These are phyloP conservation scores for Ursus arctos DNA, from an alignment of 2,113 vertebrate genomes.

Conservation along the genomic window DNA sequence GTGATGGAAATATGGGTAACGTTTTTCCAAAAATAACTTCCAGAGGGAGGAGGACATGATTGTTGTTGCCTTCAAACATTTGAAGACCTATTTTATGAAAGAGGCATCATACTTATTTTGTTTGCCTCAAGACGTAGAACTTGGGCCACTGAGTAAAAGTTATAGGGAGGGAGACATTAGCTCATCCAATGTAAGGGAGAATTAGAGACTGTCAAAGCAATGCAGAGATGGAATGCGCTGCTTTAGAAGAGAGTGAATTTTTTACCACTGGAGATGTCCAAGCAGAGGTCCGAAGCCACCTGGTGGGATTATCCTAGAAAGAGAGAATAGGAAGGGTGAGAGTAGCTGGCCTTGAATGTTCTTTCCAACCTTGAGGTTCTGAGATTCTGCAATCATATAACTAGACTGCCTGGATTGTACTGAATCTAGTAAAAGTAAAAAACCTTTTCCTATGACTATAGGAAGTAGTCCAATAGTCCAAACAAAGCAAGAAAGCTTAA, in stretches of 20 bases:
- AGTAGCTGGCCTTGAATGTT: not conserved
- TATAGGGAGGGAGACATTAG: not conserved
- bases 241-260: not conserved
- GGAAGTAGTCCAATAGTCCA: not conserved
- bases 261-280: not conserved
- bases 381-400: not conserved
- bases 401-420: slow-evolving; percentile 19
- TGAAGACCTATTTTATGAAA: slow-evolving; percentile 36
- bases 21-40: slow-evolving; percentile 59
- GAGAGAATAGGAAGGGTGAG: not conserved
- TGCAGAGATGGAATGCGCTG: not conserved
- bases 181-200: not conserved
- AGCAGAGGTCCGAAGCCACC: not conserved
- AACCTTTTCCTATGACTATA: not conserved
- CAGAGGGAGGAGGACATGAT: not conserved
- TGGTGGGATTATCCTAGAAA: not conserved
- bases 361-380: not conserved
- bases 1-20: slow-evolving; percentile 11
- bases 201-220: not conserved
- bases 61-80: slow-evolving; percentile 9
- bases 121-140: not conserved
- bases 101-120: not conserved
- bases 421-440: slow-evolving; percentile 42
- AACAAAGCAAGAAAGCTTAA: slow-evolving; percentile 17
- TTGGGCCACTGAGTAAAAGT: not conserved